Evolutionary conservation across 2,888 invertebrate species (phyloP).

Genomic region (Stenodera caucasica): DNA sequence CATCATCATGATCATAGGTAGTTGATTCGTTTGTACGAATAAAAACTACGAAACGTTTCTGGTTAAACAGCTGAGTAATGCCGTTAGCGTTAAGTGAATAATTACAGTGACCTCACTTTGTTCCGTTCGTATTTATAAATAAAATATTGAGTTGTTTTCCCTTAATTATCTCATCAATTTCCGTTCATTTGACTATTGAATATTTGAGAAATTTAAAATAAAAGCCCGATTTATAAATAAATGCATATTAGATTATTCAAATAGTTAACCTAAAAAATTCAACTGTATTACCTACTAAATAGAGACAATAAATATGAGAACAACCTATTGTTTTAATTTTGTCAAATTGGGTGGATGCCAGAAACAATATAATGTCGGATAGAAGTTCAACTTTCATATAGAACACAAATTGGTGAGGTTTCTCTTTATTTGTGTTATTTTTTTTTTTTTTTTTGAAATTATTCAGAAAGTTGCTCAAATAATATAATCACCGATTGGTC

Average conservation of each 20-base stretch:
- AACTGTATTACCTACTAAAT: conserved; percentile 20
- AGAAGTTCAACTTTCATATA: conserved; percentile 51
- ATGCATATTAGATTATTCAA: too few species aligned
- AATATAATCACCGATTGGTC: too few species aligned
- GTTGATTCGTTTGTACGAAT: neutral
- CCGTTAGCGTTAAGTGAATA: conserved; percentile 26
- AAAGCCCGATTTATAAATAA: too few species aligned
- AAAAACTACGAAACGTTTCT: conserved; percentile 2
- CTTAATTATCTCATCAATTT: neutral
- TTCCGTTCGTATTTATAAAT: conserved; percentile 15
- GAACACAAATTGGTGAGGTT: conserved; percentile 52
- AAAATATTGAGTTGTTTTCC: neutral
- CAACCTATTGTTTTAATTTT: conserved; percentile 53
- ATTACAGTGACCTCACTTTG: conserved; percentile 25
- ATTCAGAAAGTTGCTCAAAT: conserved; percentile 44
- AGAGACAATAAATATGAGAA: conserved; percentile 21
- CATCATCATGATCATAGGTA: too few species aligned
- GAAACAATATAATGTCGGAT: conserved; percentile 48
- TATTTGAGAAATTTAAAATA: too few species aligned
- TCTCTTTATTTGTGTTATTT: neutral
- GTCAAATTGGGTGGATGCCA: conserved; percentile 50
- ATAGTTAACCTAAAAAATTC: too few species aligned
- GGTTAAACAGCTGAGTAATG: conserved; percentile 21
- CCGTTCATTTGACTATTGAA: too few species aligned
- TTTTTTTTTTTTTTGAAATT: conserved; percentile 42